A percentile compares a stretch with the other conserved stretches of the same genome.
phyloP scores from a whole-genome alignment of 1,140 invertebrate genomes.

The Drosophila arizonae region DNA sequence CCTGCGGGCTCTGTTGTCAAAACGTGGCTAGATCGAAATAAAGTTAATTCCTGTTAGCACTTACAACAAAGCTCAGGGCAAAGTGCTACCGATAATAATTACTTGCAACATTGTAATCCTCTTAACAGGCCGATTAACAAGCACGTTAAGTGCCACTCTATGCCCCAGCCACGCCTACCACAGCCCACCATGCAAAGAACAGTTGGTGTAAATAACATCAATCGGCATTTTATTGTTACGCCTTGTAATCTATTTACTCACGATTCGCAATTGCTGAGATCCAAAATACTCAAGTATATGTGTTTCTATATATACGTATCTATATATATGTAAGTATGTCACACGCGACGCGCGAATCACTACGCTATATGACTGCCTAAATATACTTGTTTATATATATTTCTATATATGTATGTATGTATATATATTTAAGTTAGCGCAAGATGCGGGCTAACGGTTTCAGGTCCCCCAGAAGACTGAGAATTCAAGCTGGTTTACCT shows the following conservation, averaged over 20 bases:
- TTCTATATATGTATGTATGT: constrained; percentile 3
- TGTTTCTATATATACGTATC: not conserved
- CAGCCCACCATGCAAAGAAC: not conserved
- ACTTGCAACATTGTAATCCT: constrained; percentile 79
- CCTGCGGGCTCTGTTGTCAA: constrained; percentile 31
- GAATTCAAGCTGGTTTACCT: constrained; percentile 32
- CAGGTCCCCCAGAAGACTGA: constrained; percentile 77
- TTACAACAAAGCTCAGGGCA: constrained; percentile 39
- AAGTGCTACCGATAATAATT: constrained; percentile 67
- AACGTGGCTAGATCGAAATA: constrained; percentile 76
- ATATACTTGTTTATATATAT: not conserved
- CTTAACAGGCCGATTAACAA: constrained; percentile 73
- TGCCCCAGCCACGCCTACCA: not conserved
- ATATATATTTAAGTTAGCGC: constrained; percentile 19
- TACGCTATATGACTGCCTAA: constrained; percentile 4
- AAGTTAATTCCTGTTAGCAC: constrained; percentile 72
- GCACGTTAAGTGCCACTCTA: constrained; percentile 49
- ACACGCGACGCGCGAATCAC: constrained; percentile 6
- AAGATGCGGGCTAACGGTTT: constrained; percentile 64
- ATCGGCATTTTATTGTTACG: constrained; percentile 33
- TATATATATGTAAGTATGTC: not conserved
- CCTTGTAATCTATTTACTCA: constrained; percentile 47
- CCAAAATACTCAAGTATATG: not conserved
- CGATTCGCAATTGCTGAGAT: constrained; percentile 38
- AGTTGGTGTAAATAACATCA: constrained; percentile 38